Percentiles rank a stretch among this genome's conserved stretches.
These are phyloP conservation scores for Caranx ignobilis DNA, from an alignment of 2,113 vertebrate genomes.

Conservation along the genomic window DNA sequence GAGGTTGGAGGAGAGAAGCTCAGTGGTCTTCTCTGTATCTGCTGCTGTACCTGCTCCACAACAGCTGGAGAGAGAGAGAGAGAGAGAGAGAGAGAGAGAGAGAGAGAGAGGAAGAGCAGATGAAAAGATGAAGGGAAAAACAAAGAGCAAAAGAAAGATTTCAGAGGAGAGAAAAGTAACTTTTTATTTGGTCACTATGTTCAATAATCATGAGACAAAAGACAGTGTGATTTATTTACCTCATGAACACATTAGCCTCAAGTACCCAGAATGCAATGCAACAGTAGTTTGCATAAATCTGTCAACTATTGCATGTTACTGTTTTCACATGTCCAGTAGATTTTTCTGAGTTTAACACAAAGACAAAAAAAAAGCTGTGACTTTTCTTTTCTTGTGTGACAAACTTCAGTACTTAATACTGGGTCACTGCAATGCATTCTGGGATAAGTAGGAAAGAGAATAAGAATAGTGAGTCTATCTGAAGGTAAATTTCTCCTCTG, in stretches of 20 bases:
- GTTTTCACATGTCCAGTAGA: too few species aligned
- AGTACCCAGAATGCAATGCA: too few species aligned
- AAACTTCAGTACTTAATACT: background rate
- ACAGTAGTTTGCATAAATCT: too few species aligned
- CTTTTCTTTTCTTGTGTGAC: too few species aligned
- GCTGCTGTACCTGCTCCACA: constrained; percentile 86
- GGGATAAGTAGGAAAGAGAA: background rate
- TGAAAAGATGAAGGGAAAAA: background rate
- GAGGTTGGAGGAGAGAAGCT: constrained; percentile 82
- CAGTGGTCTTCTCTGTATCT: constrained; percentile 83
- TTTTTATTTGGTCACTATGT: background rate
- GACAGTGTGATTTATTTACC: too few species aligned
- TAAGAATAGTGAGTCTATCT: background rate
- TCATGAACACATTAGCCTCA: too few species aligned
- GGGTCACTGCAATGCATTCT: background rate
- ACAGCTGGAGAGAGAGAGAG: constrained; percentile 66
- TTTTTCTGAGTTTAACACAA: too few species aligned
- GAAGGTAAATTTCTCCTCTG: background rate
- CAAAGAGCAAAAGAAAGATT: background rate
- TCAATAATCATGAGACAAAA: background rate
- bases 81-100: background rate
- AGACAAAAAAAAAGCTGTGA: background rate
- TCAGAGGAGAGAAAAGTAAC: background rate
- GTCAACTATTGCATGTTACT: too few species aligned
- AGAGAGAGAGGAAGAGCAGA: background rate